Evolutionary conservation across 2,888 invertebrate genomes (phyloP), one percentile per base, ranked within the genome.

Genomic region (Agriotes lineatus): DNA sequence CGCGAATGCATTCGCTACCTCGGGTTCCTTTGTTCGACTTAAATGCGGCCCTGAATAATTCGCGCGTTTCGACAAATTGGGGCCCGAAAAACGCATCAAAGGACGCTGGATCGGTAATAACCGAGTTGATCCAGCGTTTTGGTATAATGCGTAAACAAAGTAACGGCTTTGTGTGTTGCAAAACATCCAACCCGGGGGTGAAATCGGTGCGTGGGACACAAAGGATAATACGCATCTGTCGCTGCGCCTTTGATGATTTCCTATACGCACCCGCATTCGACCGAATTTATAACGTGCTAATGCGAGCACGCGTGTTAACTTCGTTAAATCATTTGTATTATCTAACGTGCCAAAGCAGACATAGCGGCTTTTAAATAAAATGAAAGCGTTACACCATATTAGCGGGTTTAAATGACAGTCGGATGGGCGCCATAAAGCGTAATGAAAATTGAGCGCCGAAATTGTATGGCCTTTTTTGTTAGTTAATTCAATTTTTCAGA

Each of bases 211-310:
- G 76, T 76, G 78, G 78, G 78, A 81, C 77, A 81, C 80, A 81
- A 81, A 80, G 80, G 80, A 78, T 79, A 81, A 81, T 80, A 79
- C 80, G 76, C 81, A 81, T 81, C 81, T 81, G 81, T 79, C 79
- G 79, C 78, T 80, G 77, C 78, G 78, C 81, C 81, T 81, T 81
- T 81, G 81, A 81, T 79, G 79, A 80, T 80, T 79, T 77, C 78
- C 80, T 73, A 77, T 75, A 73, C 77, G 78, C 78, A 76, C 79
- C 80, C 79, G 78, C 77, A 80, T 81, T 79, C 74, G 72, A 67
- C 69, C 65, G 44, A 68, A 77, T 79, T 76, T 75, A 79, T 77
- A 78, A 78, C 78, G 80, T 79, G 81, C 76, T 79, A 79, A 80
- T 78, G 78, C 76, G 77, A 74, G 77, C 75, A 77, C 75, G 74